Evolutionary conservation across 2,888 invertebrate species (phyloP).

Genomic region (Formica aserva): DNA sequence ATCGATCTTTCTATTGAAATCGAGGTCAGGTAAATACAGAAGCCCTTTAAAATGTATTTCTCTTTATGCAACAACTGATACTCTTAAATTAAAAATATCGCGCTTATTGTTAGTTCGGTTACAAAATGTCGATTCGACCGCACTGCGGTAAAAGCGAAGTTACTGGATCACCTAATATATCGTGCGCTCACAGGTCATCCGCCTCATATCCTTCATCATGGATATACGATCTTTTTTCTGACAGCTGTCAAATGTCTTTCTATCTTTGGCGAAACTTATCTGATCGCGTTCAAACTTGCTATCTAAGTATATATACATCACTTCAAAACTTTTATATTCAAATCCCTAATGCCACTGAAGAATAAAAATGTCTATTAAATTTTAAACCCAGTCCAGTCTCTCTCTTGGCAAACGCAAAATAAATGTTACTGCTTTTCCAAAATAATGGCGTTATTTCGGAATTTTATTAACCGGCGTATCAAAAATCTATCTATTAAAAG

Average conservation of each 20-base stretch:
- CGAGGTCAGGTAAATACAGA: not conserved
- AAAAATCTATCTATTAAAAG: not conserved
- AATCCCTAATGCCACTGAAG: not conserved
- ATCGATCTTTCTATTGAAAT: not conserved
- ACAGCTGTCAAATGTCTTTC: slow-evolving; percentile 44
- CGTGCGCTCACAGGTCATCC: slow-evolving; percentile 7
- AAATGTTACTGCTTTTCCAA: not conserved
- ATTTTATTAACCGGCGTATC: not conserved
- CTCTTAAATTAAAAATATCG: slow-evolving; percentile 9
- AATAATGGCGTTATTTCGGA: not conserved
- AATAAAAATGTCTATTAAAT: not conserved
- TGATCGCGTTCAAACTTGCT: slow-evolving; percentile 18
- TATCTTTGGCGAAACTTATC: slow-evolving; percentile 46
- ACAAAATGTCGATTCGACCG: slow-evolving; percentile 34
- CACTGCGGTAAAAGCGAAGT: slow-evolving; percentile 54
- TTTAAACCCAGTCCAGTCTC: not conserved
- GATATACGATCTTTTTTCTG: slow-evolving; percentile 38
- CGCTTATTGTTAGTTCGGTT: not conserved
- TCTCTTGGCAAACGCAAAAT: not conserved
- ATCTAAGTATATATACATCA: not conserved
- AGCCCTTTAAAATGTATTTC: not conserved
- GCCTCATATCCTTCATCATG: slow-evolving; percentile 34
- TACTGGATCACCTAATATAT: slow-evolving; percentile 51
- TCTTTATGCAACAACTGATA: not conserved
- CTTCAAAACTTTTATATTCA: not conserved